Percentiles rank a stretch among this genome's conserved stretches.
phyloP scores from a whole-genome alignment of 2,797 vertebrate genomes.

The Mallotus villosus region DNA sequence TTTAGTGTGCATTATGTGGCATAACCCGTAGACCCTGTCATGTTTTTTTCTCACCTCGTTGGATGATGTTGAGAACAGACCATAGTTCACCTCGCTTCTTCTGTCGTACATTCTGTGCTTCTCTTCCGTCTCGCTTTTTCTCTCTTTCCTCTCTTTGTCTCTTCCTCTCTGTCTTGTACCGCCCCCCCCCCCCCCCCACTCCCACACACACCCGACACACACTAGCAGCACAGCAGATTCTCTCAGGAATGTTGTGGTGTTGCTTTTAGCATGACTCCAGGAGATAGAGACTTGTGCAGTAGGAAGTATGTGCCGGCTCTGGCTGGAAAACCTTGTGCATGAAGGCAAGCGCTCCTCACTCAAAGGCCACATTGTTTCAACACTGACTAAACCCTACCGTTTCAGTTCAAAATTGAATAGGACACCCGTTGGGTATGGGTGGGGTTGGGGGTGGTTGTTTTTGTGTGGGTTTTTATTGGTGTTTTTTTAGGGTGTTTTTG shows the following conservation, averaged over 20 bases:
- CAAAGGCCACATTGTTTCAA: constrained; percentile 72
- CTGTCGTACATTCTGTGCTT: too few relatives aligned
- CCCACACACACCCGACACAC: neutral
- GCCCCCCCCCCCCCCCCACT: neutral
- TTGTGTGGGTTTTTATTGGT: too few relatives aligned
- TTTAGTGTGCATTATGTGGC: too few relatives aligned
- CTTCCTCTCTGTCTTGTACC: neutral
- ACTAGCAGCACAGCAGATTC: neutral
- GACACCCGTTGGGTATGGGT: too few relatives aligned
- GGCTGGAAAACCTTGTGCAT: constrained; percentile 60
- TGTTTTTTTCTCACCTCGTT: too few relatives aligned
- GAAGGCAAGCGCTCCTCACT: constrained; percentile 41
- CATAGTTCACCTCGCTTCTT: too few relatives aligned
- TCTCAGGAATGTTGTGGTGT: constrained; percentile 50
- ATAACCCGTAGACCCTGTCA: too few relatives aligned
- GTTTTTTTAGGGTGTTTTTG: too few relatives aligned
- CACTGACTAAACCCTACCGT: constrained; percentile 59
- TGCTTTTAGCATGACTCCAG: constrained; percentile 54
- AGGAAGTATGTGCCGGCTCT: constrained; percentile 57
- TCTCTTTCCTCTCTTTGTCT: neutral
- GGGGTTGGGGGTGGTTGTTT: too few relatives aligned
- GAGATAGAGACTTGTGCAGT: constrained; percentile 57
- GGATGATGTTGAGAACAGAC: too few relatives aligned
- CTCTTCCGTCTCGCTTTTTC: too few relatives aligned
- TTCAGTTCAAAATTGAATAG: constrained; percentile 64